A percentile compares a stretch with the other conserved stretches of the same genome.
Evolutionary conservation across 2,113 vertebrate genomes (phyloP).

Genomic region (Cyprinodon variegatus): DNA sequence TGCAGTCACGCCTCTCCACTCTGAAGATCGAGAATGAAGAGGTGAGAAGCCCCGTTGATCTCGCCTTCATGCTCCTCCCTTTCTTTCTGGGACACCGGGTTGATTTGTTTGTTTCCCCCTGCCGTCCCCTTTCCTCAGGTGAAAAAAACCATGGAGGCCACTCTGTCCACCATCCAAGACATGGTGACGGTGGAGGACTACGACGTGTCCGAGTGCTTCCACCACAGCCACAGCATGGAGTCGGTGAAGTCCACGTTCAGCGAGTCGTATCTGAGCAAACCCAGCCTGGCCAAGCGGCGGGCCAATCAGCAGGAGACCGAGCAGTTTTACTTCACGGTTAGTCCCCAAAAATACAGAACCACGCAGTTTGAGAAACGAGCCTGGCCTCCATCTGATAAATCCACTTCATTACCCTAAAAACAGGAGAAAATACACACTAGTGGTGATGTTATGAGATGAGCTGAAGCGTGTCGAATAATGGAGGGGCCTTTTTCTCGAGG

Average conservation of each 20-base stretch:
- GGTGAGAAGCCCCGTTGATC: conserved; percentile 72
- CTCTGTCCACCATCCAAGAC: conserved; percentile 96
- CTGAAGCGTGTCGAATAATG: too few species aligned
- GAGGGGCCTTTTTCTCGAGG: too few species aligned
- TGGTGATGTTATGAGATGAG: too few species aligned
- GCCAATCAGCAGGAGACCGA: conserved; percentile 99
- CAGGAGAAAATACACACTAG: background rate
- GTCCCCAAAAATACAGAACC: conserved; percentile 23
- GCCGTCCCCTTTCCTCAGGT: conserved; percentile 78
- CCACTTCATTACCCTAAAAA: background rate
- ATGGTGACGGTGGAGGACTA: conserved; percentile 98
- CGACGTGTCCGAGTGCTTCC: conserved; percentile 97
- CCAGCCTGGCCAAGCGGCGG: conserved; percentile 94
- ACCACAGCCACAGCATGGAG: conserved; percentile 99
- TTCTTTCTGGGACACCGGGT: background rate
- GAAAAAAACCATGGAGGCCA: conserved; percentile 99
- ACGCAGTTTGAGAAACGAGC: background rate
- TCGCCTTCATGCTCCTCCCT: background rate
- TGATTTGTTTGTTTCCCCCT: background rate
- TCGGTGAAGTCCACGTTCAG: conserved; percentile 96
- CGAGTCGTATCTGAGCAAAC: conserved; percentile 98
- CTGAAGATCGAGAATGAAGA: conserved; percentile 98
- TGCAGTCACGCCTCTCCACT: conserved; percentile 92
- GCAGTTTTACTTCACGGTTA: conserved; percentile 98
- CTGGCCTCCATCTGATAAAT: background rate